Conservation (phyloP, 64 coral and sea anemone species). For the Montipora sp. region DNA sequence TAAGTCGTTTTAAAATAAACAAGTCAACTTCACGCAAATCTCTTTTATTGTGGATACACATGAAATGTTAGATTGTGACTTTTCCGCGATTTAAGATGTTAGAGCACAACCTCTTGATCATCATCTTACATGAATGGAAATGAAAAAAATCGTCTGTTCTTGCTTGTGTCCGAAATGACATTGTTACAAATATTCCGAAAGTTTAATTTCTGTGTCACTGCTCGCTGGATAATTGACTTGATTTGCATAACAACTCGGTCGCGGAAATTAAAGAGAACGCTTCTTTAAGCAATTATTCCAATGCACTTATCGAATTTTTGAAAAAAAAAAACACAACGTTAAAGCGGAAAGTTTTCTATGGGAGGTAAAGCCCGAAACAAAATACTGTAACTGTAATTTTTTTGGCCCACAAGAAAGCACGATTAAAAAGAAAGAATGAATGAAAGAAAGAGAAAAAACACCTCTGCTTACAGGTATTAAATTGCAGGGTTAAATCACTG, state of each 20-base stretch:
- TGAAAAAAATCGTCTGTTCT: not conserved
- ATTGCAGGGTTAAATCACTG: not conserved
- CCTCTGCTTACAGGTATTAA: not conserved
- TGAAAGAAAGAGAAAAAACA: not conserved
- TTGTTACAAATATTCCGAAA: conserved; percentile 37
- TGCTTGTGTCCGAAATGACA: conserved; percentile 3
- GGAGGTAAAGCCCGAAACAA: not conserved
- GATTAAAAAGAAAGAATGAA: not conserved
- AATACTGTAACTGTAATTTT: not conserved
- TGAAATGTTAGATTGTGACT: not conserved
- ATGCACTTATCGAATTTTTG: conserved; percentile 32
- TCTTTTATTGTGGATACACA: not conserved
- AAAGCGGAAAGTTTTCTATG: conserved; percentile 28
- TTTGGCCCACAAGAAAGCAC: not conserved
- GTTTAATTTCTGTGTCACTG: conserved; percentile 8
- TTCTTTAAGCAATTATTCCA: conserved; percentile 25
- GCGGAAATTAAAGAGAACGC: conserved; percentile 47
- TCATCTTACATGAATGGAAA: not conserved
- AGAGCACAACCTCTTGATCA: not conserved
- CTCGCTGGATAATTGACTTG: conserved; percentile 29
- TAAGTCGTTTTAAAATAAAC: conserved; percentile 38
- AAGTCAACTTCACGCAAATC: not conserved
- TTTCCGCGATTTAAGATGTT: not conserved
- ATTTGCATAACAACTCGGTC: conserved; percentile 55
- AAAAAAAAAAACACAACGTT: not conserved